Evolutionary conservation across 1,140 invertebrate genomes (phyloP), one percentile per base, ranked within the genome.

Genomic region (Drosophila pectinifera): DNA sequence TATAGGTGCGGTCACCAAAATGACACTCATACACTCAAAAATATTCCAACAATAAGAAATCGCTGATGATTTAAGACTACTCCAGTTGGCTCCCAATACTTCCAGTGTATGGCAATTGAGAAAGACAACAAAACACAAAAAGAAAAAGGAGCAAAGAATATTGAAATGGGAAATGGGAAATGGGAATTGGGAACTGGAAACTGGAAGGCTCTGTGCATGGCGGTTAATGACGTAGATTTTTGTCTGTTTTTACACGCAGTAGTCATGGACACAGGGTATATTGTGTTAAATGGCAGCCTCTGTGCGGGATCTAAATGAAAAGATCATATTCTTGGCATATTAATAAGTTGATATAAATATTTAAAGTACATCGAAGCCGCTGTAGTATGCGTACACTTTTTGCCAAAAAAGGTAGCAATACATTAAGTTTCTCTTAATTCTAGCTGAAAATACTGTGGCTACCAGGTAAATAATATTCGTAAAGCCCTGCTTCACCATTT

Each of bases 201-300:
- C 28, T 31, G 28, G 28, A 31, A 31, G 28, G 28, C 10, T 20
- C 8, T 45, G 38, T 26, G 16, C 13, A 34, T 48, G 41, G n/a
- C 28, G 16, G 13, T 13, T 6, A 51, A 51, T 46, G 55, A 46
- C 39, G 55, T 57, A 28, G 55, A 46, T 57, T 57, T 45, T 57
- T 24, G 45, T 22, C 24, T 18, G 24, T 55, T 26, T 55, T 41
- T 11, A 28, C 45, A 16, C 8, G n/a, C 24, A 11, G 24, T 14
- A 38, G 36, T 34, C 48, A 51, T 51, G 48, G 16, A 6, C 28
- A 51, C 28, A 1, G 48, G 48, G 48, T 34, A 34, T 51, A 34
- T 51, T 20, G 28, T 16, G n/a, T n/a, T 5, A 34, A 51, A 34
- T 34, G 16, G 28, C 28, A 28, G 28, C 46, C 6, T 49, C 26